Evolutionary conservation across 2,888 invertebrate species (phyloP).

Genomic region (Entomobrya multifasciata): DNA sequence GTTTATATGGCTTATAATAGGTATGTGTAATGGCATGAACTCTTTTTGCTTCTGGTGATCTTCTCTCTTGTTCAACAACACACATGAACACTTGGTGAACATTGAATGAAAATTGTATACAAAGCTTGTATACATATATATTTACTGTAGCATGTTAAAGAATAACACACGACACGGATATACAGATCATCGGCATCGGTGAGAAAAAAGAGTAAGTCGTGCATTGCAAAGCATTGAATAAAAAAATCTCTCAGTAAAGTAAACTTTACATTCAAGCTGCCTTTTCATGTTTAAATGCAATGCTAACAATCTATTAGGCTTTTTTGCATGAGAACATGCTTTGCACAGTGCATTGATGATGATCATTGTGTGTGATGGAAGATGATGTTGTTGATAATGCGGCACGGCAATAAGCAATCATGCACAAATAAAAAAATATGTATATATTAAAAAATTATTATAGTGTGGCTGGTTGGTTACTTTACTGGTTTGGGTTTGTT

Average conservation of each 20-base stretch:
- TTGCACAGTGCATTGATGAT: not conserved
- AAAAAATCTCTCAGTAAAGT: too few species aligned
- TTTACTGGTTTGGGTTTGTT: too few species aligned
- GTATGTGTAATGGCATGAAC: too few species aligned
- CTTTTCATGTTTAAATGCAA: not conserved
- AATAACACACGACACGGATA: too few species aligned
- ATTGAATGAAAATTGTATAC: conserved; percentile 3
- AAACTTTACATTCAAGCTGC: too few species aligned
- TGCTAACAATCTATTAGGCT: not conserved
- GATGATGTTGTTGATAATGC: not conserved
- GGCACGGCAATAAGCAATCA: conserved; percentile 50
- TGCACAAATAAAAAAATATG: not conserved
- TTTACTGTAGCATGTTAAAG: too few species aligned
- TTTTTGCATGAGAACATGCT: not conserved
- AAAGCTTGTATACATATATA: too few species aligned
- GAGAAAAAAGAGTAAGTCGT: not conserved
- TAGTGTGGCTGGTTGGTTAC: too few species aligned
- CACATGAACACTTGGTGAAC: conserved; percentile 40
- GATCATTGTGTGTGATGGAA: not conserved
- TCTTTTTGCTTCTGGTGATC: conserved; percentile 9
- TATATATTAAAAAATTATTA: too few species aligned
- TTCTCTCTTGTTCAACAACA: not conserved
- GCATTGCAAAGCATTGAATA: too few species aligned
- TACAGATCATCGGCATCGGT: not conserved
- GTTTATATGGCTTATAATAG: not conserved